A percentile compares a stretch with the other conserved stretches of the same genome.
Evolutionary conservation across 2,113 vertebrate species (phyloP).

Genomic region (Oostethus manadensis): DNA sequence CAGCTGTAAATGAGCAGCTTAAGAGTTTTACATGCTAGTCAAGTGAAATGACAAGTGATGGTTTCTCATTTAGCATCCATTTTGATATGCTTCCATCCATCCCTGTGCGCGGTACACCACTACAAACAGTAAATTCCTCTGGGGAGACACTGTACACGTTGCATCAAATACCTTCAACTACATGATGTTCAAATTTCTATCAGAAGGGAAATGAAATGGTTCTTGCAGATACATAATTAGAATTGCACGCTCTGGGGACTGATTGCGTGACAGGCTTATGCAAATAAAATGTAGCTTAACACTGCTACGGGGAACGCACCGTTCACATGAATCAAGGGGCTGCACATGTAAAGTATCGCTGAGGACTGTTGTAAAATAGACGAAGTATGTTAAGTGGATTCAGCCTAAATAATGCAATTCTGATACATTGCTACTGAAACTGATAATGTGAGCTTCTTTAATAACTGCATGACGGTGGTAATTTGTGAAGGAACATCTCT

Average conservation of each 20-base stretch:
- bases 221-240: neutral
- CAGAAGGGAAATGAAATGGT: neutral
- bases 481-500: neutral
- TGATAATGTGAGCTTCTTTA: neutral
- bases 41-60: constrained; percentile 9
- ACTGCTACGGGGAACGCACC: constrained; percentile 11
- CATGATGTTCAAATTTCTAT: constrained; percentile 18
- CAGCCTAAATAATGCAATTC: neutral
- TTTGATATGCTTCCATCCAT: constrained; percentile 3
- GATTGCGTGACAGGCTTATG: constrained; percentile 2
- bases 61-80: constrained; percentile 15
- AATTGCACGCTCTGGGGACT: neutral
- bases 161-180: constrained; percentile 25
- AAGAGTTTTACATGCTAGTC: too few species aligned
- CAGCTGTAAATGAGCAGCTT: too few species aligned
- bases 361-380: neutral
- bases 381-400: too few species aligned
- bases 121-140: constrained; percentile 10
- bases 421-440: too few species aligned
- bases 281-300: constrained; percentile 19
- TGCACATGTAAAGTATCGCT: constrained; percentile 6
- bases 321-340: constrained; percentile 4
- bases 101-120: constrained; percentile 1
- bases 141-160: constrained; percentile 13
- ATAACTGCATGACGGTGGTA: neutral